Evolutionary conservation across 2,888 invertebrate genomes (phyloP), one percentile per base, ranked within the genome.

Genomic region (Drepanosiphum platanoidis): DNA sequence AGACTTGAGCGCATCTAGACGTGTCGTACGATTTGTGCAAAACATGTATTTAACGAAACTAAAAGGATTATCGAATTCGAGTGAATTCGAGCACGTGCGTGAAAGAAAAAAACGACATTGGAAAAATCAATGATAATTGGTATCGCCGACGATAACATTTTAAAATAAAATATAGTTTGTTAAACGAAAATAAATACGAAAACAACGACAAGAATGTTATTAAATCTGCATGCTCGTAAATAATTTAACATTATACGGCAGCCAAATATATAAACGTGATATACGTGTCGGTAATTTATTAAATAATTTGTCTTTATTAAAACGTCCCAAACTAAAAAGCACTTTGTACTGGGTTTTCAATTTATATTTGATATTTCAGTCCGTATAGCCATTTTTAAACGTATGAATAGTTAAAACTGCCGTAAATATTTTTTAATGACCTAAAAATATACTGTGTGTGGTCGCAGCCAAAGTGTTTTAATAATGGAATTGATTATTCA

Each of bases 401-500:
- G 27, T 71, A 18, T n/a, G 39, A 71, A 42, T 27, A 13, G 71
- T 34, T 30, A 32, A 34, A 68, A 68, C 39, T 18, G 13, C 39
- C 5, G 27, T 68, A 68, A 68, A 68, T 18, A 39, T 71, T 58
- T 58, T 81, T 58, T 39, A 81, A 81, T 71, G 22, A 5, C 7
- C 15, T 39, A 22, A 81, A 72, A 70, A 82, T 72, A 81, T 61
- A 82, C 22, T 1, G 15, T 32, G 22, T 32, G 42, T 42, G 61
- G 42, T 79, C 39, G 36, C 15, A 61, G 39, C 42, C 13, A 82
- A 32, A 82, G 61, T 71, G 81, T 72, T 82, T 82, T 82, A 82
- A 72, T 82, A 72, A 72, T 82, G 61, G n/a, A 82, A 82, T 82
- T 82, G 32, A 82, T 71, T 82, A 82, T 82, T 72, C 71, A 82